Evolutionary conservation across 2,113 vertebrate species (phyloP).

Genomic region (Lophotis ruficrista): DNA sequence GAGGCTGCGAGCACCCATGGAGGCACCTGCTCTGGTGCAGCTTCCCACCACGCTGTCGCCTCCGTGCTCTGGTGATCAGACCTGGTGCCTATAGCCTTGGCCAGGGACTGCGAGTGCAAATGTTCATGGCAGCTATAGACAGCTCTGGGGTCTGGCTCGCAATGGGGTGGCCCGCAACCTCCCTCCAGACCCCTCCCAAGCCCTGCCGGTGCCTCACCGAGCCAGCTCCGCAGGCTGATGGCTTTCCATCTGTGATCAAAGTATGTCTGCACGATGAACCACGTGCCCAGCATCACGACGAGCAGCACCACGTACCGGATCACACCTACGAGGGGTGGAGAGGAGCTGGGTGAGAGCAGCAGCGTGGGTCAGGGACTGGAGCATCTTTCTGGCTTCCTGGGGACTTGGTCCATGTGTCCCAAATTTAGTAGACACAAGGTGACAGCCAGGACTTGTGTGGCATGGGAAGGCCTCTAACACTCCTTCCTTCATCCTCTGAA

Average conservation of each 20-base stretch:
- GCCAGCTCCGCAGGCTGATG: slow-evolving; percentile 53
- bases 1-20: neutral
- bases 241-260: neutral
- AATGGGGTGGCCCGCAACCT: accelerated
- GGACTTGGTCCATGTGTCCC: accelerated
- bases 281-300: neutral
- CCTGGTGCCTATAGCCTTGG: neutral
- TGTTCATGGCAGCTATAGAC: accelerated
- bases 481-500: neutral
- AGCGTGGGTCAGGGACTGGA: accelerated
- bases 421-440: neutral
- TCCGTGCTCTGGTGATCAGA: neutral
- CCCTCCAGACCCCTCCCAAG: accelerated
- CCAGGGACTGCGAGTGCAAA: neutral
- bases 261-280: neutral
- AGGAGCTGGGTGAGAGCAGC: neutral
- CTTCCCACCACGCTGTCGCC: neutral
- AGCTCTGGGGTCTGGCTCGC: neutral
- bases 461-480: neutral
- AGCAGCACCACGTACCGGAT: neutral
- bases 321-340: neutral
- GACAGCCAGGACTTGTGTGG: neutral
- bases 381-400: neutral
- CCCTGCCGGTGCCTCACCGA: neutral
- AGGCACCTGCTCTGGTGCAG: neutral